phyloP scores from a whole-genome alignment of 2,888 invertebrate species.

The Smittia sp. region DNA sequence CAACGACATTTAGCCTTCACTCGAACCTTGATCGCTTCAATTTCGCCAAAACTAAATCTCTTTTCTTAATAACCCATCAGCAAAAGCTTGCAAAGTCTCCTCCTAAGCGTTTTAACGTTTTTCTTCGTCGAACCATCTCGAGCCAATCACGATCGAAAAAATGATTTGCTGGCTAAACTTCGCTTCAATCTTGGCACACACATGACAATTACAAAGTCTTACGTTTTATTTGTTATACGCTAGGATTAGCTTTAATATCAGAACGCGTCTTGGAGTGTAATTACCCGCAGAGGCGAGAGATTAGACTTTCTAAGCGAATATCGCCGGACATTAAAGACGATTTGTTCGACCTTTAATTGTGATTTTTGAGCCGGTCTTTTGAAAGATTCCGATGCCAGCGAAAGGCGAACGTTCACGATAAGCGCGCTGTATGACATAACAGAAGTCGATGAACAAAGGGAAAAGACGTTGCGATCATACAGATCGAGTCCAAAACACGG shows the following conservation, averaged over 20 bases:
- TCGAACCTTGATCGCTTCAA: no score
- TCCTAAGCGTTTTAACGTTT: no score
- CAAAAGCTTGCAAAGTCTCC: no score
- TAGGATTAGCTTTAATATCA: background rate
- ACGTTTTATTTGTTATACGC: slow-evolving; percentile 5
- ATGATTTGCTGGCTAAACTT: no score
- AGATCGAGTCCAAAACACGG: background rate
- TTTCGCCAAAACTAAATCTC: no score
- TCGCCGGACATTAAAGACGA: slow-evolving; percentile 1
- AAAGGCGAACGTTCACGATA: slow-evolving; percentile 4
- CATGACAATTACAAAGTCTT: slow-evolving; percentile 10
- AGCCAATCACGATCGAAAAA: no score
- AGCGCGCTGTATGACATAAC: slow-evolving; percentile 19
- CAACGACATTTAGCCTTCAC: no score
- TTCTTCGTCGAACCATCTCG: no score
- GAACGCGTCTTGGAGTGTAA: slow-evolving; percentile 9
- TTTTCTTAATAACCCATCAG: no score
- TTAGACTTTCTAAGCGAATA: background rate
- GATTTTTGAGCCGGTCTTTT: background rate
- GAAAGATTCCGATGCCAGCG: slow-evolving; percentile 5
- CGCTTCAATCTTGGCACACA: background rate
- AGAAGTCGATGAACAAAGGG: slow-evolving; percentile 15
- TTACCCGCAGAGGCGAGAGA: background rate
- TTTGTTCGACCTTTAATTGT: slow-evolving; percentile 26
- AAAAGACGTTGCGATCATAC: slow-evolving; percentile 2